These are phyloP conservation scores for Caracal caracal DNA, from an alignment of 2,113 vertebrate species.

Conservation along the genomic window DNA sequence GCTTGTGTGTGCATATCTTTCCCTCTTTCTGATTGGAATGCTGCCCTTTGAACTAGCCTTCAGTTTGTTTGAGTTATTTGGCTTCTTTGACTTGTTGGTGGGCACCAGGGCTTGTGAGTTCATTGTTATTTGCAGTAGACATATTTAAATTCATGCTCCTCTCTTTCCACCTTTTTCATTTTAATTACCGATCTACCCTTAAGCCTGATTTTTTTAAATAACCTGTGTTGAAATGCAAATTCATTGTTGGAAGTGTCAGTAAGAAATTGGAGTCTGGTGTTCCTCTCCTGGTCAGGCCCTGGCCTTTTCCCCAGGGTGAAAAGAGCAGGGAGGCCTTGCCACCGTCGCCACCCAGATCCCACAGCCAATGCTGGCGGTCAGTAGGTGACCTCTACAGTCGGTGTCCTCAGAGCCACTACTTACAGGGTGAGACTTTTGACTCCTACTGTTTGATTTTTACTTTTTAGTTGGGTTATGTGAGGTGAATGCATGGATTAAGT, in stretches of 20 bases:
- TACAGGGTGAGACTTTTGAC: background rate
- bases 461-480: conserved; percentile 40
- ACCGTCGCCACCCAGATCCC: background rate
- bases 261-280: background rate
- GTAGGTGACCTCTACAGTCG: background rate
- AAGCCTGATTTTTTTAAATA: background rate
- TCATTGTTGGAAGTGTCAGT: background rate
- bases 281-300: background rate
- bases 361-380: background rate
- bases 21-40: background rate
- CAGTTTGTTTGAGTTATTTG: background rate
- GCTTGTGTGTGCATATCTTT: accelerated
- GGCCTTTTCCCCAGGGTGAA: background rate
- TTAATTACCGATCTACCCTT: background rate
- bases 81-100: background rate
- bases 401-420: background rate
- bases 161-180: background rate
- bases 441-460: background rate
- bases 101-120: background rate
- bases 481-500: conserved; percentile 21
- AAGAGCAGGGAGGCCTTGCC: background rate
- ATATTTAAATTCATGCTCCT: background rate
- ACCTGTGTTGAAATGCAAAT: background rate
- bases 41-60: background rate
- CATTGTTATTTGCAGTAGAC: background rate